A percentile compares a stretch with the other conserved stretches of the same genome.
These are phyloP conservation scores for Adineta ricciae DNA, from an alignment of 2,888 invertebrate species.

Conservation along the genomic window DNA sequence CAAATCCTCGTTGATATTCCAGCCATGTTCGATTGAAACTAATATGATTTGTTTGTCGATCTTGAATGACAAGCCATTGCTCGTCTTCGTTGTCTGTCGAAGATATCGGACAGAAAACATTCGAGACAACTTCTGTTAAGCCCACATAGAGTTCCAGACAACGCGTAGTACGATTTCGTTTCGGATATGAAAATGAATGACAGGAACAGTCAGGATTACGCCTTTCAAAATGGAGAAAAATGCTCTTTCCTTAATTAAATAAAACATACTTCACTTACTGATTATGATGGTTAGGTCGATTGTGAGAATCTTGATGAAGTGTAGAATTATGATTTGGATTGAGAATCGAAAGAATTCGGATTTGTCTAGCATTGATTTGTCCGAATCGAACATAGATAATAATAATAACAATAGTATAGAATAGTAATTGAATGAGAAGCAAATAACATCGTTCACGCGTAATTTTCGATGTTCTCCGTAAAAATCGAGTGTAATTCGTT, in stretches of 20 bases:
- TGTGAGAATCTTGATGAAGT: neutral
- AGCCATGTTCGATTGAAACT: constrained; percentile 11
- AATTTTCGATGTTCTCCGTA: neutral
- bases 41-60: neutral
- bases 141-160: neutral
- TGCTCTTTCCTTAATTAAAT: neutral
- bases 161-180: neutral
- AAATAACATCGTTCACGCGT: neutral
- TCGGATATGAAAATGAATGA: neutral
- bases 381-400: neutral
- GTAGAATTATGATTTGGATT: neutral
- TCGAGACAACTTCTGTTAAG: neutral
- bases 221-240: neutral
- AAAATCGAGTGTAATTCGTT: neutral
- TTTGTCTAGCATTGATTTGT: neutral
- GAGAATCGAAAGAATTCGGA: neutral
- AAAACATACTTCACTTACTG: neutral
- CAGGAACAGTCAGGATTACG: neutral
- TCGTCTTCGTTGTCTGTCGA: neutral
- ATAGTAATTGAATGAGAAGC: neutral
- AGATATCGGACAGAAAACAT: neutral
- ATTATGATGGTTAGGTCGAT: neutral
- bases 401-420: neutral
- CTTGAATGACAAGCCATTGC: neutral
- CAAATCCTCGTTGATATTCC: constrained; percentile 14